Base-by-base conservation (phyloP, 2,113 vertebrate genomes). In the Uria aalge region DNA sequence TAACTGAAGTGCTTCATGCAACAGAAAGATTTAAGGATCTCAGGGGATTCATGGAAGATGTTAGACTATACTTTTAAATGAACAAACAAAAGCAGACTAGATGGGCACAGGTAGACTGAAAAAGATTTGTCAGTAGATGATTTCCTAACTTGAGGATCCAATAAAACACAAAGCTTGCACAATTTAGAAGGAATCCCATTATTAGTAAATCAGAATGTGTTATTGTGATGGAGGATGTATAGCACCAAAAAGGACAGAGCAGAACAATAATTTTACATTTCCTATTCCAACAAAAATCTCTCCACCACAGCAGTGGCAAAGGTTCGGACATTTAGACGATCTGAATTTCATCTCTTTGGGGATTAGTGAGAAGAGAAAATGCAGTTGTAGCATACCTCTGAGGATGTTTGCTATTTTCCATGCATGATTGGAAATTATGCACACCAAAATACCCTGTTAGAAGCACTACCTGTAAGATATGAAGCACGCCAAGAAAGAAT, bases 21-120 rank as follows among this genome's bases (percentile, higher is more conserved):
- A 81, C 93, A 71, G 90, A 90, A n/a, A 78, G 95, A 92, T 86
- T 96, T 92, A 95, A 57, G 95, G 90, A 89, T 95, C 96, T 87
- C 60, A 0, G 56, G 79, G 95, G 92, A 66, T 87, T 91, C 40
- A 0, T 4, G 59, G 93, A 52, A 96, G 85, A 93, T 62, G 90
- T 41, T 32, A 47, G 76, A 79, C 87, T 84, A 41, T 30, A 72
- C 77, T 86, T 95, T 72, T 59, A 93, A 93, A 96, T 62, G 96
- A 97, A 95, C 92, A 94, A 95, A 95, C 93, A 85, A 90, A 96
- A 67, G 75, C 91, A 86, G 77, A 38, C 81, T 66, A 80, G 78
- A 80, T 68, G 26, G 73, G 76, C 66, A 52, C 43, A 86, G 94
- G 90, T 66, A 88, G 93, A n/a, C 67, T 40, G 73, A 74, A 36